A percentile compares a stretch with the other conserved stretches of the same genome.
Conservation (phyloP, 35 echinoderm and acorn worm genomes). For the Eucidaris tribuloides region DNA sequence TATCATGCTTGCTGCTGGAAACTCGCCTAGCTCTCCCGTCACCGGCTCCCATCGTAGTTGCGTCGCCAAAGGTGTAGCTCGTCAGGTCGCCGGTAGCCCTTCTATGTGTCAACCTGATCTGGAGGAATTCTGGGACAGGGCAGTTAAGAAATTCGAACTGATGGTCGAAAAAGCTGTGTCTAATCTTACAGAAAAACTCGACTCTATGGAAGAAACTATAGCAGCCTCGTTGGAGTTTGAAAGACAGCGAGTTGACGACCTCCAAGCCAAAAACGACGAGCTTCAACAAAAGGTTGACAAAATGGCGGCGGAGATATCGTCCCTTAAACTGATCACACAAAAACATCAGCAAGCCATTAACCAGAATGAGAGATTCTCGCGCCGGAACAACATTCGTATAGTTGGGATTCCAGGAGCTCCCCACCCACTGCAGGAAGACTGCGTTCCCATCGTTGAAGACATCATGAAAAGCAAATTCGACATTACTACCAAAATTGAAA, state of each 20-base stretch:
- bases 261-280: background rate
- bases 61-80: too few species aligned
- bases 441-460: background rate
- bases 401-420: background rate
- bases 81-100: too few species aligned
- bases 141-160: too few species aligned
- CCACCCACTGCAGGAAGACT: background rate
- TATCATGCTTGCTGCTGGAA: too few species aligned
- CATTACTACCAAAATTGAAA: constrained; percentile 4
- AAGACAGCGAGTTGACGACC: background rate
- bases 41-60: too few species aligned
- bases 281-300: background rate
- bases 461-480: background rate
- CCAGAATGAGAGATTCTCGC: too few species aligned
- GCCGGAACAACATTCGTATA: background rate
- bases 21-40: too few species aligned
- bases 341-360: background rate
- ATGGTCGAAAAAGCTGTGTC: too few species aligned
- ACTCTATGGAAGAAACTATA: background rate
- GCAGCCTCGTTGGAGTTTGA: background rate
- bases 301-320: background rate
- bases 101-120: too few species aligned
- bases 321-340: background rate
- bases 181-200: too few species aligned
- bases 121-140: too few species aligned